These are phyloP conservation scores for Leptinotarsa undecemlineata DNA, from an alignment of 1,140 invertebrate species.

Conservation along the genomic window DNA sequence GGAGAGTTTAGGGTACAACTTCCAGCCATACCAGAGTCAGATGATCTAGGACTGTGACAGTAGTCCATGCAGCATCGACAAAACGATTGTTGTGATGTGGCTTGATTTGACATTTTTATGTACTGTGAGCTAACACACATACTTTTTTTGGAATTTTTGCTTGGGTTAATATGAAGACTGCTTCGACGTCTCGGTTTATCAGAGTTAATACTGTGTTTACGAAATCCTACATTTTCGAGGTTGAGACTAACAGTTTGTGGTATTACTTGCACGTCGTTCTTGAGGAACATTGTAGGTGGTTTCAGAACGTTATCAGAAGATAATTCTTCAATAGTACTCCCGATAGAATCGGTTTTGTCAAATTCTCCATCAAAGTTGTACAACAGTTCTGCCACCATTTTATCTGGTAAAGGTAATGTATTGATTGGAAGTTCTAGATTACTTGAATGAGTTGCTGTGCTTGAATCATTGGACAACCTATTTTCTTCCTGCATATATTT, in stretches of 20 bases:
- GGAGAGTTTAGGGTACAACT: conserved; percentile 73
- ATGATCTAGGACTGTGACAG: conserved; percentile 68
- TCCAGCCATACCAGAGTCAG: conserved; percentile 82
- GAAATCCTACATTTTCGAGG: conserved; percentile 44
- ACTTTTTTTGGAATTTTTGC: conserved; percentile 33
- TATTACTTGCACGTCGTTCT: conserved; percentile 26
- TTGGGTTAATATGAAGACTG: conserved; percentile 47
- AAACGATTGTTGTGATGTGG: conserved; percentile 49
- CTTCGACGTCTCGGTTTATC: conserved; percentile 49
- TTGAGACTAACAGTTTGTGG: conserved; percentile 41
- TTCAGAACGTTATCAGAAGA: conserved; percentile 55
- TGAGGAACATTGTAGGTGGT: conserved; percentile 61
- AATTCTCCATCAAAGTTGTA: conserved; percentile 52
- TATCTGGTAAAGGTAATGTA: conserved; percentile 57
- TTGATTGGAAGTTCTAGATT: conserved; percentile 59
- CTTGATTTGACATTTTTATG: conserved; percentile 50
- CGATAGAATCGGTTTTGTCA: conserved; percentile 44
- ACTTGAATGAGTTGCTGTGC: conserved; percentile 58
- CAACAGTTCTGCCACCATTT: conserved; percentile 58
- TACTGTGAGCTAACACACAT: conserved; percentile 59
- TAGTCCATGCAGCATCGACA: conserved; percentile 65
- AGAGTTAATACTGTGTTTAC: conserved; percentile 51
- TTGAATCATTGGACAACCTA: conserved; percentile 24
- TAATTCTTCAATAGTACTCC: conserved; percentile 47
- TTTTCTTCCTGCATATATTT: conserved; percentile 30